These are phyloP conservation scores for Brachyhypopomus occidentalis DNA, from an alignment of 2,113 vertebrate genomes.

Conservation along the genomic window DNA sequence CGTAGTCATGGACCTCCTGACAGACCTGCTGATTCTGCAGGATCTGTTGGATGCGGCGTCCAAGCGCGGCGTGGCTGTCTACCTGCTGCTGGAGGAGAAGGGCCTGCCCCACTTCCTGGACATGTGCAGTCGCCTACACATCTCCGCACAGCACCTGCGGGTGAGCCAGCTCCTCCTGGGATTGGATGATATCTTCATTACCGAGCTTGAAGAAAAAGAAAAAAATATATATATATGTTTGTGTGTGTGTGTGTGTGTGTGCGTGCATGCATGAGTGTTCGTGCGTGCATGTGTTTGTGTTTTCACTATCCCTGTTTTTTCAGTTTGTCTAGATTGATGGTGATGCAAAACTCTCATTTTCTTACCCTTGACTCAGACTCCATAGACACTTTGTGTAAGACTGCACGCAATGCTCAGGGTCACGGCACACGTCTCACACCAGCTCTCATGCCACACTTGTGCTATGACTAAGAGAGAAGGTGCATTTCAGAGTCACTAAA, in stretches of 20 bases:
- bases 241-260: constrained; percentile 4
- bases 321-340: too few relatives aligned
- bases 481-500: too few relatives aligned
- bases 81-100: constrained; percentile 83
- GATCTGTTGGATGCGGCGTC: constrained; percentile 87
- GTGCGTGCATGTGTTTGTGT: neutral
- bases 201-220: neutral
- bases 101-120: constrained; percentile 86
- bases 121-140: constrained; percentile 85
- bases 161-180: constrained; percentile 77
- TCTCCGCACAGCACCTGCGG: constrained; percentile 81
- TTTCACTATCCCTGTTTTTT: too few relatives aligned
- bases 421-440: too few relatives aligned
- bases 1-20: constrained; percentile 92
- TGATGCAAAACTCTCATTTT: too few relatives aligned
- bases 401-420: too few relatives aligned
- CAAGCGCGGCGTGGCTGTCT: constrained; percentile 85
- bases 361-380: too few relatives aligned
- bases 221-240: neutral
- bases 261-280: neutral
- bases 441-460: too few relatives aligned
- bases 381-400: neutral
- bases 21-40: constrained; percentile 89
- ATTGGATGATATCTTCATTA: too few relatives aligned
- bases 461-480: too few relatives aligned